These are phyloP conservation scores for Sisor rabdophorus DNA, from an alignment of 2,113 vertebrate genomes.

Conservation along the genomic window DNA sequence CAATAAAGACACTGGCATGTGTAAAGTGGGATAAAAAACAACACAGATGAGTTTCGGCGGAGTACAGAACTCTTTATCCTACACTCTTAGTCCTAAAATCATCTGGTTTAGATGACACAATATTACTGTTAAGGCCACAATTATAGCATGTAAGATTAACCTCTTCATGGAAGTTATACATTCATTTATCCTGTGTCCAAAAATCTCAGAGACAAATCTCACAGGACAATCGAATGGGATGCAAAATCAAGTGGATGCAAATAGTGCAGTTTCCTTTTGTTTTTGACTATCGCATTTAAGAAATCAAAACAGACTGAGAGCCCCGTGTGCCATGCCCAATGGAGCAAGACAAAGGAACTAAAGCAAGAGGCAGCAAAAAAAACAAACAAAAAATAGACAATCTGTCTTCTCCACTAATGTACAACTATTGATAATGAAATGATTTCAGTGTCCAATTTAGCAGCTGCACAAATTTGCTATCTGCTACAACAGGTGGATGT, in stretches of 20 bases:
- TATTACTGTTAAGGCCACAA: constrained; percentile 70
- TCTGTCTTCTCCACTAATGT: constrained; percentile 64
- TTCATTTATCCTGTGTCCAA: constrained; percentile 69
- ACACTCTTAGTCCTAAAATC: no score
- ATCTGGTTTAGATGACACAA: constrained; percentile 71
- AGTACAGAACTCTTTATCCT: constrained; percentile 64
- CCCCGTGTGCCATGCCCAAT: constrained; percentile 64
- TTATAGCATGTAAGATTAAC: constrained; percentile 64
- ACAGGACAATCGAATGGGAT: constrained; percentile 44
- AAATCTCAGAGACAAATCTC: constrained; percentile 63
- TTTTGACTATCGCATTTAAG: constrained; percentile 66
- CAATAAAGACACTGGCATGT: constrained; percentile 24
- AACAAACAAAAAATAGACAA: constrained; percentile 55
- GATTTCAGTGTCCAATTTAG: background rate
- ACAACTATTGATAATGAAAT: constrained; percentile 34
- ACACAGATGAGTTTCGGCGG: constrained; percentile 57
- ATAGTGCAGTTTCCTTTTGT: constrained; percentile 64
- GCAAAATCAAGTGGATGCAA: constrained; percentile 60
- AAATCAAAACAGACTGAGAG: constrained; percentile 63
- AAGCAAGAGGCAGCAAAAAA: constrained; percentile 58
- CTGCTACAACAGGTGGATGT: constrained; percentile 10
- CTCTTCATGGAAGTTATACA: constrained; percentile 68
- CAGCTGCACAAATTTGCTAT: constrained; percentile 13
- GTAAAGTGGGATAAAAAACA: constrained; percentile 24
- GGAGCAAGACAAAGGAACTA: constrained; percentile 64